These are phyloP conservation scores for Cephalopachus bancanus DNA, from an alignment of 2,797 vertebrate genomes.

Conservation along the genomic window DNA sequence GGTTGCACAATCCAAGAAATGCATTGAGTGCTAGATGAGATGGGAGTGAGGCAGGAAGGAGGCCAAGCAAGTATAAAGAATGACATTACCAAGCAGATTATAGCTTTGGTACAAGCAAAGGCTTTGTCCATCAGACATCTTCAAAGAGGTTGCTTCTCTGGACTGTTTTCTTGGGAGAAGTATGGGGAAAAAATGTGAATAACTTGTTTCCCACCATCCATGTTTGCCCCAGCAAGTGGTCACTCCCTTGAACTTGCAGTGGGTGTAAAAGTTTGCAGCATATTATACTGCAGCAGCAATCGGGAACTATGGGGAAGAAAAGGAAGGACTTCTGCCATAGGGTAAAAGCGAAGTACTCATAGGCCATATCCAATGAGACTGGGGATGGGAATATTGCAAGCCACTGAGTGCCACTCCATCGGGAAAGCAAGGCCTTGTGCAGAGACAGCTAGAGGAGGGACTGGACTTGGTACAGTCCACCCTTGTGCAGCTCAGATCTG, in stretches of 20 bases:
- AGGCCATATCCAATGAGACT: background rate
- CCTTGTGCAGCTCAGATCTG: background rate
- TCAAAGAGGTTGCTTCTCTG: background rate
- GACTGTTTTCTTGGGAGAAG: background rate
- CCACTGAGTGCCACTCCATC: background rate
- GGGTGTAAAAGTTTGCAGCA: too few species aligned
- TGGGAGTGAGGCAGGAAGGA: background rate
- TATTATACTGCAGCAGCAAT: background rate
- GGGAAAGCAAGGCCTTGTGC: background rate
- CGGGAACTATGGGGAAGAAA: background rate
- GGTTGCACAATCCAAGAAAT: background rate
- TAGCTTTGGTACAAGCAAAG: background rate
- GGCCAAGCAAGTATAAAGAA: background rate
- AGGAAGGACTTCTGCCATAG: background rate
- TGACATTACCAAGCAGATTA: background rate
- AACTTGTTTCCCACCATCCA: background rate
- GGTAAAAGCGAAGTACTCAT: background rate
- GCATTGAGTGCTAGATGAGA: rapidly evolving
- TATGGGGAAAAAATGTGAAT: background rate
- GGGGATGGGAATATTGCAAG: background rate
- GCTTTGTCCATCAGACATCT: background rate
- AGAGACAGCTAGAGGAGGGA: background rate
- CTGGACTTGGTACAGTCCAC: background rate
- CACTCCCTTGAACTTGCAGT: too few species aligned
- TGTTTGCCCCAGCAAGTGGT: background rate